Base-by-base conservation (phyloP, 2,113 vertebrate genomes). In the Rhinolophus ferrumequinum region DNA sequence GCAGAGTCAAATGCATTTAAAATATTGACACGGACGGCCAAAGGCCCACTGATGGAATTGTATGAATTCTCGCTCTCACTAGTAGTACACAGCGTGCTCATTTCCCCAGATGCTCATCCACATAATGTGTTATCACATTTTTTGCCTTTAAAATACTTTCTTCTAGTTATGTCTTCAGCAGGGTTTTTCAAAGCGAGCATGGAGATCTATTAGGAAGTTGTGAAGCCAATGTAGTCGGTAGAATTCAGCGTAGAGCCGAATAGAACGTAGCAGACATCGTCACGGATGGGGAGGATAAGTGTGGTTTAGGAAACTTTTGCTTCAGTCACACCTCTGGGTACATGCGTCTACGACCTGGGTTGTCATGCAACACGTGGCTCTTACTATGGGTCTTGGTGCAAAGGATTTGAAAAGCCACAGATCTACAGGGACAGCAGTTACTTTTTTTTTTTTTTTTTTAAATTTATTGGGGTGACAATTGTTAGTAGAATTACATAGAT, bases 361-460 rank as follows among this genome's bases (percentile, higher is more conserved):
- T 44, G 50, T 67, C 77, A 67, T 15, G 26, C 12, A 33, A 58
- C 41, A 33, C 11, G 0, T 28, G 33, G 30, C 33, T 67, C 70
- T 79, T 28, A 14, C 30, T 10, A 16, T n/a, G 70, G 44, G 3
- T 81, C 35, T 93, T 47, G 6, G 11, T 44, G 35, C 47, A 41
- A 75, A 64, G 50, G n/a, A 52, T 54, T 47, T 69, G 75, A 10
- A 82, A 64, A 91, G 50, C 12, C 47, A 12, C 47, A 12, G 47
- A 50, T 50, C 11, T 50, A 50, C 47, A 50, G 47, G 47, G 47
- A 12, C n/a, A 33, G 38, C 12, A 30, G 38, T 70, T 66, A 28
- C 35, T 58, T 89, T 84, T 62, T 84, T 58, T 89, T 84, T 62
- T 84, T 58, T 89, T 84, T 62, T 84, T n/a, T n/a, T n/a, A n/a